Evolutionary conservation across 2,888 invertebrate species (phyloP).

Genomic region (Clistopyga incitator): DNA sequence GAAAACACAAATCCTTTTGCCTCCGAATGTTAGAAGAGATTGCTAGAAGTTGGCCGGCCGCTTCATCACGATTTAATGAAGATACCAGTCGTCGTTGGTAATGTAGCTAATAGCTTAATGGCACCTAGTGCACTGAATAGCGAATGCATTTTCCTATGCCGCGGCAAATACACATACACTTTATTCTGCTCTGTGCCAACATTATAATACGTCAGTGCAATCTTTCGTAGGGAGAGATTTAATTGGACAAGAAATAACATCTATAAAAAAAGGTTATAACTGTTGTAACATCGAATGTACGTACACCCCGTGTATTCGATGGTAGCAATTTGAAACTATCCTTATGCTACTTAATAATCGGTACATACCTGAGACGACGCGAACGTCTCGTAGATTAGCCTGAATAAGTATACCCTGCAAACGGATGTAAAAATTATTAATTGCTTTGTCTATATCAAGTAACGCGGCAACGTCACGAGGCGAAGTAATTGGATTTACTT

Average conservation of each 20-base stretch:
- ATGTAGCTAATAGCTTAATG: constrained; percentile 36
- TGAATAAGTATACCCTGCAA: neutral
- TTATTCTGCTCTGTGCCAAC: neutral
- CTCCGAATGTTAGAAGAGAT: constrained; percentile 13
- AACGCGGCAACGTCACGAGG: neutral
- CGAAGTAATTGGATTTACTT: neutral
- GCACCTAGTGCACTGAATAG: constrained; percentile 31
- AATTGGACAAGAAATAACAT: constrained; percentile 15
- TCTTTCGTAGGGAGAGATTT: constrained; percentile 1
- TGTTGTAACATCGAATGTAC: constrained; percentile 3
- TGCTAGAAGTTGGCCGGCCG: neutral
- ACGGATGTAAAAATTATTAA: constrained; percentile 13
- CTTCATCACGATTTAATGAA: constrained; percentile 40
- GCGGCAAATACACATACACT: neutral
- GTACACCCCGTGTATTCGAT: neutral
- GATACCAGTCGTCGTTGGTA: constrained; percentile 32
- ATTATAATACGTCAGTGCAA: constrained; percentile 23
- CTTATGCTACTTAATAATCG: constrained; percentile 21
- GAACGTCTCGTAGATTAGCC: neutral
- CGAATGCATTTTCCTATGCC: constrained; percentile 14
- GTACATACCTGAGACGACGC: constrained; percentile 12
- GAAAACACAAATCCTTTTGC: neutral
- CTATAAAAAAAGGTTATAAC: neutral
- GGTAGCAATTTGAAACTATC: neutral
- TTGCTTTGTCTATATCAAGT: neutral